phyloP scores from a whole-genome alignment of 1,140 invertebrate species.

The Microplitis mediator region DNA sequence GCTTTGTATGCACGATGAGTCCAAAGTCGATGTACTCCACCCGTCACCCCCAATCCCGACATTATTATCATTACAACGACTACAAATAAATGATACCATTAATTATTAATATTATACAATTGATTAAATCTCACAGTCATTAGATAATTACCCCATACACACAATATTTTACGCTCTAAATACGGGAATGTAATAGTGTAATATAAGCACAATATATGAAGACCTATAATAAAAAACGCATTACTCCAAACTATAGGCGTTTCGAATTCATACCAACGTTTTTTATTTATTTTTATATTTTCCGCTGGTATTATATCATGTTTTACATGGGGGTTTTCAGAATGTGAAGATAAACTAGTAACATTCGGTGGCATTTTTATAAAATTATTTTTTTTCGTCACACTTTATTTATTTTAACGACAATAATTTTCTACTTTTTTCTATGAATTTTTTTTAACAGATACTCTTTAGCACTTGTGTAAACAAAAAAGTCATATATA shows the following conservation, averaged over 20 bases:
- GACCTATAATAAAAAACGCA: background rate
- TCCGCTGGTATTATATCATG: background rate
- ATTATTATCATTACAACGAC: background rate
- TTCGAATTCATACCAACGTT: conserved; percentile 30
- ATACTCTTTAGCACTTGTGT: too few relatives aligned
- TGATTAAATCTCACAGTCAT: background rate
- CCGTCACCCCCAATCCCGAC: conserved; percentile 16
- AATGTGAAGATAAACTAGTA: background rate
- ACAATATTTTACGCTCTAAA: background rate
- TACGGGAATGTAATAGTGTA: conserved; percentile 20
- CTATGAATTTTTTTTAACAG: too few relatives aligned
- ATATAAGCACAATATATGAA: background rate
- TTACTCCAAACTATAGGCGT: conserved; percentile 51
- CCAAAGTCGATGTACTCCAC: conserved; percentile 83
- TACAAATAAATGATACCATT: background rate
- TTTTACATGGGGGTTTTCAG: background rate
- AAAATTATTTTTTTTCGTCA: background rate
- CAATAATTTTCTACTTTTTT: too few relatives aligned
- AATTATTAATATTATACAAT: background rate
- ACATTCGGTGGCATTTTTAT: background rate
- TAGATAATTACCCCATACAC: conserved; percentile 18
- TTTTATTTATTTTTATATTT: background rate
- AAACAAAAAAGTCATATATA: too few relatives aligned
- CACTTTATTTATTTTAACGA: too few relatives aligned
- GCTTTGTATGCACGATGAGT: conserved; percentile 85